Conservation (phyloP, 2,113 vertebrate genomes). For the Eulemur macaco region DNA sequence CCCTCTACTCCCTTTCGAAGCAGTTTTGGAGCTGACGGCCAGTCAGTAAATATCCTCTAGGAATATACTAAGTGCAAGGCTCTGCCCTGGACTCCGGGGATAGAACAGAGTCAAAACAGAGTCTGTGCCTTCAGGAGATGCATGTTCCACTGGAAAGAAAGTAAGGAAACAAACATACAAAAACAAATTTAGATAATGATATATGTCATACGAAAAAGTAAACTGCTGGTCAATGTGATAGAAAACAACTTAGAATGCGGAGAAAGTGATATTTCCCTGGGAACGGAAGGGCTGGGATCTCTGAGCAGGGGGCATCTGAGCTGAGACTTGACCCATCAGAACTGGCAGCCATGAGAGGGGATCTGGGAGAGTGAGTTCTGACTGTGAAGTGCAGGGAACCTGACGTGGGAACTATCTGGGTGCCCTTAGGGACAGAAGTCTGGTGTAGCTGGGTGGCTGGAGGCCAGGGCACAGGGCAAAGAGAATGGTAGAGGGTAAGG, state of each 20-base stretch:
- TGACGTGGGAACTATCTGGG: background rate
- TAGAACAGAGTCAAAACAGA: background rate
- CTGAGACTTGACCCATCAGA: background rate
- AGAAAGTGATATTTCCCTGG: background rate
- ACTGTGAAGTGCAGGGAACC: rapidly evolving
- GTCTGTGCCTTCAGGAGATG: background rate
- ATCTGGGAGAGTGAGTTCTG: rapidly evolving
- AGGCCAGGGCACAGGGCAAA: rapidly evolving
- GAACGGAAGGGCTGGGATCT: background rate
- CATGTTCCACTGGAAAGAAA: background rate
- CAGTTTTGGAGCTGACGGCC: background rate
- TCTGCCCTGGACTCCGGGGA: background rate
- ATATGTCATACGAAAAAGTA: background rate
- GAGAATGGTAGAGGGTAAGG: background rate
- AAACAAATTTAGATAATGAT: background rate
- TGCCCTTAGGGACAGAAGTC: background rate
- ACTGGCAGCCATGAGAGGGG: rapidly evolving
- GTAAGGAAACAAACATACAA: background rate
- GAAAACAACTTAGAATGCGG: background rate
- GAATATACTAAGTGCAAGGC: background rate
- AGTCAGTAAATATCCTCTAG: background rate
- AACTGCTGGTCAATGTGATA: background rate
- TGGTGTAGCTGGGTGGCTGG: rapidly evolving
- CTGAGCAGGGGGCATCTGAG: background rate
- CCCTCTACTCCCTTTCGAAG: background rate